phyloP scores from a whole-genome alignment of 35 echinoderm and acorn worm genomes.

The Lytechinus pictus region DNA sequence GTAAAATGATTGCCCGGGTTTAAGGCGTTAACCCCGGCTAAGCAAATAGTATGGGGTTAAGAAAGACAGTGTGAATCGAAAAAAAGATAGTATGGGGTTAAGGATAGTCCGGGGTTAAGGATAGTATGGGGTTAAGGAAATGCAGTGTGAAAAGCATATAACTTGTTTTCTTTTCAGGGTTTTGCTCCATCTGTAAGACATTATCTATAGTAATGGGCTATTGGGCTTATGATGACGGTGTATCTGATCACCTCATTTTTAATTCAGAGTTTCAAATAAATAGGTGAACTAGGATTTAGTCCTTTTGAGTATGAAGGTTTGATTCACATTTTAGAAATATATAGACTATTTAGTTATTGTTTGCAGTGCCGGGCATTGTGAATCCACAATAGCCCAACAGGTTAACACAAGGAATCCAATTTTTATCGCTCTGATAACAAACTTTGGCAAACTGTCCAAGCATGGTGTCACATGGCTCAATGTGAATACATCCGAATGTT shows the following conservation, averaged over 20 bases:
- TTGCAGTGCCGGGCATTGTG: neutral
- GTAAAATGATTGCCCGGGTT: no score
- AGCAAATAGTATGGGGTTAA: no score
- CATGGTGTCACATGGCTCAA: neutral
- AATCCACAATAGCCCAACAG: neutral
- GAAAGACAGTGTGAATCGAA: no score
- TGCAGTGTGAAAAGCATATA: no score
- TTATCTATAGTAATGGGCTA: neutral
- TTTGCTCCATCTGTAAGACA: neutral
- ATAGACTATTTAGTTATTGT: neutral
- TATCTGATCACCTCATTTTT: neutral
- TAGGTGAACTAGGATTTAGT: neutral
- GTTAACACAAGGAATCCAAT: neutral
- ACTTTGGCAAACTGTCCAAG: neutral
- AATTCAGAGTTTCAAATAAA: neutral
- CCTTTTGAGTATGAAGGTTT: neutral
- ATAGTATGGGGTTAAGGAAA: no score
- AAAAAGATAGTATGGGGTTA: no score
- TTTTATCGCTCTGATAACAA: neutral
- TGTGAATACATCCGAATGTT: neutral
- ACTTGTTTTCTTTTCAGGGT: no score
- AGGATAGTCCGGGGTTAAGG: no score
- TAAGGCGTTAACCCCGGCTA: no score
- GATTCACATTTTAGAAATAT: neutral
- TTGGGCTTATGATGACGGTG: neutral